Evolutionary conservation across 1,140 invertebrate species (phyloP), one percentile per base, ranked within the genome.

Genomic region (Bombus balteatus): DNA sequence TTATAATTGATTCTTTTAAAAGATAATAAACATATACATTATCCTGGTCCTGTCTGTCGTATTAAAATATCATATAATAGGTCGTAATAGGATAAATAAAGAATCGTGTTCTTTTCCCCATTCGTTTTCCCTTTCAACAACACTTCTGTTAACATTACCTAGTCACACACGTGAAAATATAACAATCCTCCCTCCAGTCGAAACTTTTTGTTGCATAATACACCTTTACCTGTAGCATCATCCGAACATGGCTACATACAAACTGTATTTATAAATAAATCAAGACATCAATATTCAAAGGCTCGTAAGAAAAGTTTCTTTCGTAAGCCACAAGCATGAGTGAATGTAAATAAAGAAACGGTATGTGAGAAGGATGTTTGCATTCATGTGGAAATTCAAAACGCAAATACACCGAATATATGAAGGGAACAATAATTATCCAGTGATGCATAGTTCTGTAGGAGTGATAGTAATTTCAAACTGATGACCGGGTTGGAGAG

Each of bases 401-500:
- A 78, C 65, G 37, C 74, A 83, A 78, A 78, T 83, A 77, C 9
- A 41, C 25, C 5, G 10, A n/a, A 28, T 34, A 6, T 15, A 57
- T 43, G 28, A 8, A 8, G 32, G 39, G 43, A 83, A 59, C 62
- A 83, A 83, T 83, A 83, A 78, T 83, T 83, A 83, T 70, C 47
- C 82, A 25, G 34, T 34, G 74, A 77, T 32, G 62, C 22, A 32
- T 34, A 65, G 70, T 75, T 25, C 47, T 59, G 18, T 37, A 13
- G 43, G 25, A 59, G 75, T n/a, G 18, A 37, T 53, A 53, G 34
- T 78, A 78, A 78, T 83, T 83, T 70, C 34, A 22, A 70, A 77
- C 12, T 34, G 66, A 15, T 65, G 10, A n/a, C 15, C n/a, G 15
- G 25, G 25, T 28, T 34, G 34, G 2, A 32, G 71, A 62, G 65